phyloP scores from a whole-genome alignment of 2,888 invertebrate genomes.

The Cataglyphis albicans region DNA sequence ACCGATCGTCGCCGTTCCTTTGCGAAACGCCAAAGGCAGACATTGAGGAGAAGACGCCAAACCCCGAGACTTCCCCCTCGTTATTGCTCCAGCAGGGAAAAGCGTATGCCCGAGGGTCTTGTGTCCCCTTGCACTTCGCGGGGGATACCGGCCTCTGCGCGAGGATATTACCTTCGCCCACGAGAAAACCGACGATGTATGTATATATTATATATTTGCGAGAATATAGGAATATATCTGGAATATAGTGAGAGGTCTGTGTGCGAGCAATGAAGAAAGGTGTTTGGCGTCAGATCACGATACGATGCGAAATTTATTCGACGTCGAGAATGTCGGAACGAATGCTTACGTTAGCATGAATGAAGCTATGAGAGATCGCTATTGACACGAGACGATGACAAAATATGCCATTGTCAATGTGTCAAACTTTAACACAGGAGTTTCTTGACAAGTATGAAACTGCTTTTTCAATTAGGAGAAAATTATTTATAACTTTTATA shows the following conservation, averaged over 20 bases:
- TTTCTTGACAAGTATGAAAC: background rate
- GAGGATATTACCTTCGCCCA: constrained; percentile 37
- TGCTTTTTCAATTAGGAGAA: background rate
- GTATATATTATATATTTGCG: background rate
- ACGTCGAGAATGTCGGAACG: constrained; percentile 11
- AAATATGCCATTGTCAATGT: background rate
- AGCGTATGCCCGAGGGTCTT: constrained; percentile 71
- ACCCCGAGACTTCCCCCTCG: constrained; percentile 47
- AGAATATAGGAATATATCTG: background rate
- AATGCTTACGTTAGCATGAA: background rate
- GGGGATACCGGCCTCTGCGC: constrained; percentile 13
- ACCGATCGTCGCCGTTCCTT: constrained; percentile 74
- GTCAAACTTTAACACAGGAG: background rate
- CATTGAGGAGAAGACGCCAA: constrained; percentile 49
- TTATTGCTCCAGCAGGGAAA: constrained; percentile 70
- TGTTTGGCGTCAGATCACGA: constrained; percentile 27
- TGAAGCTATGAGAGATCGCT: constrained; percentile 12
- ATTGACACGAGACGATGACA: constrained; percentile 8
- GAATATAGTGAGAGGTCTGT: constrained; percentile 14
- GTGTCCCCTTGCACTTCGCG: constrained; percentile 47
- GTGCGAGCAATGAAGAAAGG: background rate
- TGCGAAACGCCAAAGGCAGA: constrained; percentile 52
- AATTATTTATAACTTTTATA: background rate
- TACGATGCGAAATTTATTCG: constrained; percentile 33
- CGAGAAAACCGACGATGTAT: background rate